These are phyloP conservation scores for Ceryle rudis DNA, from an alignment of 2,797 vertebrate species.

Conservation along the genomic window DNA sequence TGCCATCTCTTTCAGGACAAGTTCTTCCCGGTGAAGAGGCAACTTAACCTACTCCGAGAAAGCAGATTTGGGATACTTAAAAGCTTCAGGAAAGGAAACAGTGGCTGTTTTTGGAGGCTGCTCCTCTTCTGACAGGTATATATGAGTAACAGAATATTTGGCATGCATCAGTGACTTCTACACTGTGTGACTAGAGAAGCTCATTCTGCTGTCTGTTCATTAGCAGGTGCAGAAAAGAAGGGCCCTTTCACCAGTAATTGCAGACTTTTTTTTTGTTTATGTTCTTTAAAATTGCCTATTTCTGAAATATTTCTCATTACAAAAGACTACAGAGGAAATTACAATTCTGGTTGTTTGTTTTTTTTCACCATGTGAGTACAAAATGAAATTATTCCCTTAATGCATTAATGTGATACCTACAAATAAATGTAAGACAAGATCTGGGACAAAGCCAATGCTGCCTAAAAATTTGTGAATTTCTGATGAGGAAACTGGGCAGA, in stretches of 20 bases:
- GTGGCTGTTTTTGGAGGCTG: not conserved
- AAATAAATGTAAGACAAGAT: conserved; percentile 3
- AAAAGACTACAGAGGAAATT: conserved; percentile 21
- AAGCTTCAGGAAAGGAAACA: not conserved
- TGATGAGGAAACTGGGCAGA: not conserved
- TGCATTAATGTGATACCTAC: not conserved
- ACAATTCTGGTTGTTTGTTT: not conserved
- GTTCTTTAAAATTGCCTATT: conserved; percentile 1
- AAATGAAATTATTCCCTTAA: conserved; percentile 22
- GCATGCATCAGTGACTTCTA: not conserved
- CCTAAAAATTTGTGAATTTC: not conserved
- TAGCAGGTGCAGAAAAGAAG: not conserved
- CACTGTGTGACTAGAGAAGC: not conserved
- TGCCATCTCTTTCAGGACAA: not conserved
- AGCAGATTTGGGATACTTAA: not conserved
- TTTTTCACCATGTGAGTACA: not conserved
- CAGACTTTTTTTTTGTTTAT: not conserved
- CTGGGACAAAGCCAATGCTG: not conserved
- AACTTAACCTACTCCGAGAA: not conserved
- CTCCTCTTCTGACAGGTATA: not conserved
- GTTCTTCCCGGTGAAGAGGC: not conserved
- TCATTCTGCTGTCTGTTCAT: not conserved
- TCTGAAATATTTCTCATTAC: conserved; percentile 37
- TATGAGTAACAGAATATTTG: not conserved
- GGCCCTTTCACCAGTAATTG: not conserved